Evolutionary conservation across 64 coral and sea anemone species (phyloP).

Genomic region (Actinia equina): DNA sequence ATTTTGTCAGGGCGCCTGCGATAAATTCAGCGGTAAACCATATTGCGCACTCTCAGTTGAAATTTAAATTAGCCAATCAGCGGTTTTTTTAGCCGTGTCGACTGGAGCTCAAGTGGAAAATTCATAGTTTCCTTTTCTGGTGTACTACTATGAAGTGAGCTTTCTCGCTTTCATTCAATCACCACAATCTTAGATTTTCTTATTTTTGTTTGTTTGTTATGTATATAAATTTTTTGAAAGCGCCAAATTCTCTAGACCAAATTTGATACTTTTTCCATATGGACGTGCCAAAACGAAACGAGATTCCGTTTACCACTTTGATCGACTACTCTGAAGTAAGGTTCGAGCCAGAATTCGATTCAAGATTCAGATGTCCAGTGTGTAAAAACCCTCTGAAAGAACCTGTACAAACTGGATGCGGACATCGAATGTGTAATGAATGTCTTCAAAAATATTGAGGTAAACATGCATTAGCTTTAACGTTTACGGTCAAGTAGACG

Average conservation of each 20-base stretch:
- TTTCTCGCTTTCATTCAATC: no score
- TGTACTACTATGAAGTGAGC: no score
- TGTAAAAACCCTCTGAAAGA: constrained; percentile 27
- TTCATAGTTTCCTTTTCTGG: no score
- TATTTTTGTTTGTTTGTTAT: no score
- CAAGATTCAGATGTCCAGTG: constrained; percentile 25
- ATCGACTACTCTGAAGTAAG: background rate
- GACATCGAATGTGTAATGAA: constrained; percentile 11
- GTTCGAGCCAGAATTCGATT: background rate
- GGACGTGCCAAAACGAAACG: constrained; percentile 13
- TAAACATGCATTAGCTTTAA: background rate
- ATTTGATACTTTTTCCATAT: constrained; percentile 10
- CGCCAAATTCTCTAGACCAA: background rate
- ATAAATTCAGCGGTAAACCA: no score
- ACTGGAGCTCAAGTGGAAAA: no score
- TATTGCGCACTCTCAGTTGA: no score
- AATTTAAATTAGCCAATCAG: no score
- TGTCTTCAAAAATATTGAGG: constrained; percentile 11
- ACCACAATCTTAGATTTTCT: no score
- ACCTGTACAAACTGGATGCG: constrained; percentile 27
- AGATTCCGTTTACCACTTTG: background rate
- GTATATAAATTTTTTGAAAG: background rate
- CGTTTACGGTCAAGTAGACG: no score
- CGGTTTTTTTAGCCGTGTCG: no score
- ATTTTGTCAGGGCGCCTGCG: no score